Evolutionary conservation across 1,140 invertebrate genomes (phyloP).

Genomic region (Drosophila hydei): DNA sequence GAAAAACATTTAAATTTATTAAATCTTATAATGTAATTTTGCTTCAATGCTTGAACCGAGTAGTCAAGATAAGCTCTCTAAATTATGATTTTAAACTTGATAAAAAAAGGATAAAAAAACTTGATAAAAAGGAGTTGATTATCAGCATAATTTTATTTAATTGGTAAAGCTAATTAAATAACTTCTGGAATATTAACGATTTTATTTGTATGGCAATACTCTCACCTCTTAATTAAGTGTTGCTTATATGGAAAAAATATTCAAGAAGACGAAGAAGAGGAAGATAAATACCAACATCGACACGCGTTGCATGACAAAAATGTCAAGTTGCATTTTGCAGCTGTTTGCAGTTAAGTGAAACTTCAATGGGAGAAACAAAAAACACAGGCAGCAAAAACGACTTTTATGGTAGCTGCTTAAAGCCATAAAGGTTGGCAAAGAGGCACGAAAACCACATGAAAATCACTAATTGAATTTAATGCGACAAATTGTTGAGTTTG

Average conservation of each 20-base stretch:
- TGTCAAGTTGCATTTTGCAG: conserved; percentile 27
- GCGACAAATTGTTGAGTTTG: conserved; percentile 42
- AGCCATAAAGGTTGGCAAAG: conserved; percentile 42
- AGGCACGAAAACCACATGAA: conserved; percentile 7
- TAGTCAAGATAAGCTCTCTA: not conserved
- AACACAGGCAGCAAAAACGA: conserved; percentile 1
- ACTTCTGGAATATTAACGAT: conserved; percentile 35
- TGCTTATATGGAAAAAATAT: conserved; percentile 27
- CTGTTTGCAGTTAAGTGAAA: conserved; percentile 67
- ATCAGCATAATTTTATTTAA: conserved; percentile 13
- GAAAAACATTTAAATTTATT: too few relatives aligned
- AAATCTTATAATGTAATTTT: too few relatives aligned
- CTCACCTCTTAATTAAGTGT: conserved; percentile 47
- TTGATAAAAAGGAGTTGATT: too few relatives aligned
- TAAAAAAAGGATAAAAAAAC: too few relatives aligned
- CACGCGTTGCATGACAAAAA: conserved; percentile 33
- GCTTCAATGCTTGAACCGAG: too few relatives aligned
- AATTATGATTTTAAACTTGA: too few relatives aligned
- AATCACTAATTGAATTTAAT: conserved; percentile 42
- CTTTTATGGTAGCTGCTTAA: conserved; percentile 55
- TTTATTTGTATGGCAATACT: conserved; percentile 55
- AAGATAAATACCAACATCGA: conserved; percentile 17
- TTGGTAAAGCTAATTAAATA: conserved; percentile 17
- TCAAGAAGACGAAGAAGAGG: conserved; percentile 10
- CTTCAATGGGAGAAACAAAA: conserved; percentile 47